Percentiles rank a stretch among this genome's conserved stretches.
These are phyloP conservation scores for Eulemur albifrons DNA, from an alignment of 2,797 vertebrate species.

Conservation along the genomic window DNA sequence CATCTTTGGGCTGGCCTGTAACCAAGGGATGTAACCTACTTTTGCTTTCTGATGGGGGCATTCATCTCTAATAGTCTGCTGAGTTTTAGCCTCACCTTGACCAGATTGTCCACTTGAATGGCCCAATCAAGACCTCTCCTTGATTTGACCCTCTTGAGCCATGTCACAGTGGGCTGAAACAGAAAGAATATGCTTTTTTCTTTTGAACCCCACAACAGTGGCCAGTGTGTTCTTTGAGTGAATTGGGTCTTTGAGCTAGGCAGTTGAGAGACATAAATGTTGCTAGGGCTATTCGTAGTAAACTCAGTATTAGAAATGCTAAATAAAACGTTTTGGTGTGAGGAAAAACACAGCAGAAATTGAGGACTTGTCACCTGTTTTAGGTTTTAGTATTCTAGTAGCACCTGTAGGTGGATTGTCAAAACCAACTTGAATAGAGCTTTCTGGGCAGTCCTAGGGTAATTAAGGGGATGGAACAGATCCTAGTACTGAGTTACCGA, in stretches of 20 bases:
- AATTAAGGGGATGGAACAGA: neutral
- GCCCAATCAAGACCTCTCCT: neutral
- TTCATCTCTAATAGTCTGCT: slow-evolving; percentile 13
- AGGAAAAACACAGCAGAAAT: slow-evolving; percentile 7
- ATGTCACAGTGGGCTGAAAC: neutral
- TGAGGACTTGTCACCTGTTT: neutral
- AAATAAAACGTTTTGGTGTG: slow-evolving; percentile 34
- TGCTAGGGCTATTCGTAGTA: slow-evolving; percentile 50
- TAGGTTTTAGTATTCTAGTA: slow-evolving; percentile 9
- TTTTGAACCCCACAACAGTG: slow-evolving; percentile 26
- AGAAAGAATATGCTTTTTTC: slow-evolving; percentile 10
- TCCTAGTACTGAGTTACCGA: neutral
- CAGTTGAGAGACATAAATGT: slow-evolving; percentile 30
- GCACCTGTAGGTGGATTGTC: neutral
- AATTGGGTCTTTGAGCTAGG: slow-evolving; percentile 50
- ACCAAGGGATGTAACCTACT: neutral
- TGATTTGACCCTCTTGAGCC: neutral
- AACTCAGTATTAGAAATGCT: slow-evolving; percentile 55
- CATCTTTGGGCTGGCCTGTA: slow-evolving; percentile 42
- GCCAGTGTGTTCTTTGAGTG: slow-evolving; percentile 54
- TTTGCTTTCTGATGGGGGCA: slow-evolving; percentile 26
- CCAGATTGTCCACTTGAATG: slow-evolving; percentile 35
- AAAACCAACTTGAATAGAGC: neutral
- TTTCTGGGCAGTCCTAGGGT: neutral
- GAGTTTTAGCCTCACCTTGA: slow-evolving; percentile 38